These are phyloP conservation scores for Nerophis ophidion DNA, from an alignment of 2,113 vertebrate genomes.

Conservation along the genomic window DNA sequence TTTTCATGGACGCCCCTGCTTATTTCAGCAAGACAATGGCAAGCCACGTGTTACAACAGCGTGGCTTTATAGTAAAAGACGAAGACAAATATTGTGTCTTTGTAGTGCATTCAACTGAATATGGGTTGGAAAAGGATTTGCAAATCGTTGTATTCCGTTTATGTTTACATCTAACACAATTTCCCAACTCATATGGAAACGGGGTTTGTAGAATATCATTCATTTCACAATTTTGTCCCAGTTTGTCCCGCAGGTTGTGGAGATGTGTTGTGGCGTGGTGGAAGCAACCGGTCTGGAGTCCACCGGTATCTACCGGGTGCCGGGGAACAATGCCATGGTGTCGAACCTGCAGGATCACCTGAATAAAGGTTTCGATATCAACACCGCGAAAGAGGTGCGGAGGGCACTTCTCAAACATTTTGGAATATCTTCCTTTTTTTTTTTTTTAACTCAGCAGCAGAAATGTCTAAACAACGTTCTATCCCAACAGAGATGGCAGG, in stretches of 20 bases:
- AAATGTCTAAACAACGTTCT: background rate
- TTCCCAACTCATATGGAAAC: too few relatives aligned
- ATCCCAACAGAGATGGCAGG: constrained; percentile 86
- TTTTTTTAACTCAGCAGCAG: background rate
- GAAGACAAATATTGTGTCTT: too few relatives aligned
- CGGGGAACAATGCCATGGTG: constrained; percentile 93
- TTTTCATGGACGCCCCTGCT: too few relatives aligned
- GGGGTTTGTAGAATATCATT: background rate
- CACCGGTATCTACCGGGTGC: constrained; percentile 92
- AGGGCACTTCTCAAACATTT: background rate
- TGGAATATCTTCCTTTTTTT: background rate
- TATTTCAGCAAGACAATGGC: too few relatives aligned
- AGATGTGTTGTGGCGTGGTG: constrained; percentile 87
- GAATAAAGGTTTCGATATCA: constrained; percentile 90
- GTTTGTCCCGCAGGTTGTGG: constrained; percentile 90
- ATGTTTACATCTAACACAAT: too few relatives aligned
- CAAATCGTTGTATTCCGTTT: too few relatives aligned
- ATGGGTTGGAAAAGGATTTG: too few relatives aligned
- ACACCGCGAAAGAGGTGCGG: constrained; percentile 85
- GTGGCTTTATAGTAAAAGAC: too few relatives aligned
- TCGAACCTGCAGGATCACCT: constrained; percentile 93
- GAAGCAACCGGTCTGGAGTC: constrained; percentile 89
- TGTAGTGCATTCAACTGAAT: too few relatives aligned
- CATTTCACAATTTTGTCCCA: constrained; percentile 33
- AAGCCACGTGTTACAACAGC: too few relatives aligned